phyloP scores from a whole-genome alignment of 2,797 vertebrate species.

The Myotis pilosus region DNA sequence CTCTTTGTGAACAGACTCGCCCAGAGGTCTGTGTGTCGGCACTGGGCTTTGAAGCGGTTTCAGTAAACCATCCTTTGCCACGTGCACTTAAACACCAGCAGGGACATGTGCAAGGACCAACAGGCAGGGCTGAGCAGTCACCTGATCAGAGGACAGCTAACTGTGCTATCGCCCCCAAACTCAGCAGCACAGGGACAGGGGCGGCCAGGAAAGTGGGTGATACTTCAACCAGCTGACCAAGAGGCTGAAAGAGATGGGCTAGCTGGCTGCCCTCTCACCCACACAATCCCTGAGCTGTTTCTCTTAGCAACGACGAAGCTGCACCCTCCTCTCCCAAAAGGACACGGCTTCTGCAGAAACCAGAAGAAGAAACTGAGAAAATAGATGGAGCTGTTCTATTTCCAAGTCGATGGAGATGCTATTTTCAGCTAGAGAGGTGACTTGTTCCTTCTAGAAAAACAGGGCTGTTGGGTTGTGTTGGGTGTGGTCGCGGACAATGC shows the following conservation, averaged over 20 bases:
- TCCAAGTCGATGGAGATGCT: not conserved
- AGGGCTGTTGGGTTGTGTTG: fast-evolving
- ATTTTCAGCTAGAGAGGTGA: not conserved
- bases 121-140: no score
- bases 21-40: fast-evolving
- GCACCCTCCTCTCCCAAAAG: not conserved
- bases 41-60: no score
- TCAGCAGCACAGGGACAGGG: not conserved
- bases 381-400: not conserved
- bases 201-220: not conserved
- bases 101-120: not conserved
- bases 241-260: not conserved
- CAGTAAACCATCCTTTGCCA: not conserved
- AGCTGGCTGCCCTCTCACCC: not conserved
- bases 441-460: not conserved
- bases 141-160: no score
- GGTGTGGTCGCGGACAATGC: not conserved
- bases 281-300: not conserved
- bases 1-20: not conserved
- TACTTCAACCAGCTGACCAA: not conserved
- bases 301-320: not conserved
- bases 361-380: not conserved
- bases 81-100: not conserved
- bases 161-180: not conserved
- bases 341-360: not conserved